phyloP scores from a whole-genome alignment of 1,140 invertebrate genomes.

The Papilio polyxenes region DNA sequence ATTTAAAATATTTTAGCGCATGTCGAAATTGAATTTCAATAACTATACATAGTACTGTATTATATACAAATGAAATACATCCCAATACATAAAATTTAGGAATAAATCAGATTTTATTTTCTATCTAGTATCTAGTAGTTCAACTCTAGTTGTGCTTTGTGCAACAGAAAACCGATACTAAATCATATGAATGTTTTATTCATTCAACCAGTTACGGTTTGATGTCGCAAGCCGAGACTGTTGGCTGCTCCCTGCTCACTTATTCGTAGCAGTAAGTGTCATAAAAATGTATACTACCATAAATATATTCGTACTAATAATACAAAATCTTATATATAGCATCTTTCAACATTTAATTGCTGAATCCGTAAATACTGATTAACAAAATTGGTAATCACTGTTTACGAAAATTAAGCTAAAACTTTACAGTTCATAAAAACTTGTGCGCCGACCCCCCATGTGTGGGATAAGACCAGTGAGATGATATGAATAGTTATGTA shows the following conservation, averaged over 20 bases:
- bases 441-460: too few relatives aligned
- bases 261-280: slow-evolving; percentile 54
- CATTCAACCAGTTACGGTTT: slow-evolving; percentile 63
- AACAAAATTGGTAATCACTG: too few relatives aligned
- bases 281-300: slow-evolving; percentile 47
- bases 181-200: slow-evolving; percentile 72
- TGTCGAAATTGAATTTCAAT: neutral
- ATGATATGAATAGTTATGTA: too few relatives aligned
- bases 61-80: neutral
- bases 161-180: slow-evolving; percentile 53
- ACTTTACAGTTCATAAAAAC: too few relatives aligned
- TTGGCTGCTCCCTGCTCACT: slow-evolving; percentile 58
- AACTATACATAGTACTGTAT: neutral
- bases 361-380: too few relatives aligned
- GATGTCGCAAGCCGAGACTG: slow-evolving; percentile 63
- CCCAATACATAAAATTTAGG: neutral
- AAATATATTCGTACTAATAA: slow-evolving; percentile 27
- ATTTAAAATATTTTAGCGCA: neutral
- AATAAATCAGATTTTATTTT: neutral
- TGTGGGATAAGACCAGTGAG: too few relatives aligned
- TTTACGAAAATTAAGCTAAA: too few relatives aligned
- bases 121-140: neutral
- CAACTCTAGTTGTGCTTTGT: slow-evolving; percentile 19
- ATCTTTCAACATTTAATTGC: neutral
- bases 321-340: neutral